Base-by-base conservation (phyloP, 2,113 vertebrate species). In the Garra rufa region DNA sequence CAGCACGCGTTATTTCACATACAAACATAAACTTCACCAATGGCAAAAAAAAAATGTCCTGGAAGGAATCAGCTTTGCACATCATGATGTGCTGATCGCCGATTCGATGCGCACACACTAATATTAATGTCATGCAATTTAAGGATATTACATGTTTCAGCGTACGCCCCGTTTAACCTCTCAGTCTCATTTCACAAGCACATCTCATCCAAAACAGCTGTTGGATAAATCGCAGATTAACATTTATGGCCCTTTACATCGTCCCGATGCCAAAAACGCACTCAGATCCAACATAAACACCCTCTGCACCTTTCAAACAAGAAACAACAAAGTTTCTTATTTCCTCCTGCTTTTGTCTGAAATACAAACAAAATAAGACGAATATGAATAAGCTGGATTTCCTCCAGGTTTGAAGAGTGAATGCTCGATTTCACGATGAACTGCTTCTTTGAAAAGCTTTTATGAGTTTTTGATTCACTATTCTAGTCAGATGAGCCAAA, bases 191-290 rank as follows among this genome's bases (percentile, higher is more conserved):
- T 17, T 14, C 19, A 17, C 24, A 57, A 21, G 9, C n/a, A 5
- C 61, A 38, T 81, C 63, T 70, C 65, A 70, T 70, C 63, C 21
- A 70, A 80, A 82, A 55, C 63, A 70, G 19, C 80, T 70, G 65
- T 82, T 11, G 30, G 57, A 8, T 52, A 70, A 82, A 82, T 67
- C 65, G 0, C 30, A 82, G 46, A 44, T 70, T 34, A 55, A 82
- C 44, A 55, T 70, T 69, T 81, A 70, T 69, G 48, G 55, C 15
- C 10, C 46, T 70, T 82, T 46, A 77, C 79, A 41, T 82, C 48
- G 30, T 82, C 46, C 48, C 43, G 24, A 70, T 52, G 77, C 77
- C 77, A 65, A 67, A 80, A 80, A 65, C n/a, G 2, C 59, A 65
- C 59, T 80, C 57, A 7, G 59, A 30, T 80, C 77, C 59, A 80